Base-by-base conservation (phyloP, 2,888 invertebrate genomes). In the Phortica magna region DNA sequence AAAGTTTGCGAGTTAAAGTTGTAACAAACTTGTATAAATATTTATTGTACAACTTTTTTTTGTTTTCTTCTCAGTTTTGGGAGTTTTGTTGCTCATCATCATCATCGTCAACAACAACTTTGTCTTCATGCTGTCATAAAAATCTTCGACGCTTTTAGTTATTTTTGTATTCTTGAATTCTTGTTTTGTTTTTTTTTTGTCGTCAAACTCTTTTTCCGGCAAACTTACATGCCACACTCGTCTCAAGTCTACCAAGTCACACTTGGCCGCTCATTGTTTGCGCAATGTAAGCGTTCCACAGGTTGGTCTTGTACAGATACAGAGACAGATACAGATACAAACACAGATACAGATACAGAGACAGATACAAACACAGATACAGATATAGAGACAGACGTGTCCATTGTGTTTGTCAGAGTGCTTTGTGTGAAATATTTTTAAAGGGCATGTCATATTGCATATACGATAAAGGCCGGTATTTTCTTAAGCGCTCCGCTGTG, bases 241-340 rank as follows among this genome's bases (percentile, higher is more conserved):
- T 48, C 14, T 48, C 0, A 14, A 48, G 48, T 48, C 7, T 48
- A 4, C 31, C 5, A 48, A 3, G 48, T 10, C 53, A 4, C 59
- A 4, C 31, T 31, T 31, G 31, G 31, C 31, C 31, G 31, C 31
- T 31, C 31, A 5, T 72, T 77, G 31, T 78, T 64, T 39, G 73
- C 73, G 73, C 22, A 68, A 77, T 76, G 22, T 57, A 53, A 48
- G 41, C 17, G 53, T 73, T 72, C 53, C 39, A 31, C 68, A 67
- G 53, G 9, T 74, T 72, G 59, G 39, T 22, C 74, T 75, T 70
- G 67, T 77, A 64, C 61, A 17, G 14, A 61, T 61, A 48, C 14
- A 48, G 17, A 59, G 0, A 31, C 31, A 0, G 5, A 31, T 1
- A 31, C 31, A 31, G 2, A 31, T n/a, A n/a, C n/a, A n/a, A n/a